Conservation (phyloP, 2,797 vertebrate species). For the Xerus rutilus region DNA sequence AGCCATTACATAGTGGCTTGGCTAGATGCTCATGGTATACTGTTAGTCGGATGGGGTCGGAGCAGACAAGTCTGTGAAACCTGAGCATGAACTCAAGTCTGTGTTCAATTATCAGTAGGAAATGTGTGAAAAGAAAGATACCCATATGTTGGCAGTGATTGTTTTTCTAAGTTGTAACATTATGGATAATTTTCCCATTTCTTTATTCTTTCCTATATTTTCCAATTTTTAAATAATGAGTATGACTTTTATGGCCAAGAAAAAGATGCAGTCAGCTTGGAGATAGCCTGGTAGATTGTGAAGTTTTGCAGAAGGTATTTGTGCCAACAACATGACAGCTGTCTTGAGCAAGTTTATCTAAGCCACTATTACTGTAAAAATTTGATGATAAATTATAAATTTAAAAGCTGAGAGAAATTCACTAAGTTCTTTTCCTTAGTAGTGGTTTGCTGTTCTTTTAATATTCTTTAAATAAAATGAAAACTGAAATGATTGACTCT, state of each 20-base stretch:
- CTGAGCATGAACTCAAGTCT: background rate
- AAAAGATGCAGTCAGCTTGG: background rate
- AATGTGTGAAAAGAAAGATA: background rate
- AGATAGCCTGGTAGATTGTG: background rate
- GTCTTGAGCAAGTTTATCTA: background rate
- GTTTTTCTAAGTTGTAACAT: background rate
- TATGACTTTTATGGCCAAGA: background rate
- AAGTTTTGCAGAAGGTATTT: background rate
- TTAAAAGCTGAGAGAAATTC: background rate
- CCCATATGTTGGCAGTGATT: background rate
- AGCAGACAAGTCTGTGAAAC: background rate
- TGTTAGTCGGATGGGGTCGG: background rate
- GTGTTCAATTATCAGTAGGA: background rate
- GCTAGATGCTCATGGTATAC: background rate
- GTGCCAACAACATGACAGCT: background rate
- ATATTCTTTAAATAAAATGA: conserved; percentile 44
- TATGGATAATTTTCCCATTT: conserved; percentile 3
- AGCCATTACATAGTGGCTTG: background rate
- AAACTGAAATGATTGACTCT: background rate
- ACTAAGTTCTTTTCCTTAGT: background rate
- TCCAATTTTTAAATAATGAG: background rate
- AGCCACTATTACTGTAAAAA: background rate
- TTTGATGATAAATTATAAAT: background rate
- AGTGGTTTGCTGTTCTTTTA: background rate
- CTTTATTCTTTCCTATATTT: conserved; percentile 38